Evolutionary conservation across 2,797 vertebrate species (phyloP), one percentile per base, ranked within the genome.

Genomic region (Acridotheres tristis): DNA sequence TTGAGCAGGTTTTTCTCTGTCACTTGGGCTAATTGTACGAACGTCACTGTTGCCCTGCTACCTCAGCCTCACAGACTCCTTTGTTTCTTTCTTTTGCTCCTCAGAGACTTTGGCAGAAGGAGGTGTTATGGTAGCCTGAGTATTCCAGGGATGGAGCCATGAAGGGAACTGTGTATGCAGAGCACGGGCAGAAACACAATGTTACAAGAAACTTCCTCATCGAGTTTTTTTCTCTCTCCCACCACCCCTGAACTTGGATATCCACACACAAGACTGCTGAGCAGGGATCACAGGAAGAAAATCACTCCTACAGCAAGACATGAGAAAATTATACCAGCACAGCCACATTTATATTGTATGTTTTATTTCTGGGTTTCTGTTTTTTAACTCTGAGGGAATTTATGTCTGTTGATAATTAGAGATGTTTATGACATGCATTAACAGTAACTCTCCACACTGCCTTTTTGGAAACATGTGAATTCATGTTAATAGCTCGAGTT

Each of bases 401-500:
- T 91, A 22, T 38, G 13, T 65, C 69, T 89, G 57, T 79, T 80
- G 43, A 81, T 95, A 88, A 95, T 94, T 93, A 91, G 51, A 81
- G 76, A 89, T 86, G 42, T 86, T 94, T 93, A 89, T 68, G 76
- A 53, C 36, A 34, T 59, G 16, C 72, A 82, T 85, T 93, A 91
- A 53, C 34, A 75, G 53, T 78, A 75, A 85, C 26, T 50, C 65
- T 85, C 22, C n/a, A 48, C 29, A 36, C 23, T 42, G 58, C 26
- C 32, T 93, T 81, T 90, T 77, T 59, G 29, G 54, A 86, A 85
- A 84, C 30, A 34, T 32, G 58, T 68, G 78, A 67, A 69, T 88
- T 91, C 36, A 57, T 54, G 55, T 80, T 92, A 93, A 96, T 69
- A 54, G 66, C 29, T 91, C 1, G 4, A 72, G 78, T 80, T 95